Conservation (phyloP, 2,113 vertebrate genomes). For the Mirza zaza region DNA sequence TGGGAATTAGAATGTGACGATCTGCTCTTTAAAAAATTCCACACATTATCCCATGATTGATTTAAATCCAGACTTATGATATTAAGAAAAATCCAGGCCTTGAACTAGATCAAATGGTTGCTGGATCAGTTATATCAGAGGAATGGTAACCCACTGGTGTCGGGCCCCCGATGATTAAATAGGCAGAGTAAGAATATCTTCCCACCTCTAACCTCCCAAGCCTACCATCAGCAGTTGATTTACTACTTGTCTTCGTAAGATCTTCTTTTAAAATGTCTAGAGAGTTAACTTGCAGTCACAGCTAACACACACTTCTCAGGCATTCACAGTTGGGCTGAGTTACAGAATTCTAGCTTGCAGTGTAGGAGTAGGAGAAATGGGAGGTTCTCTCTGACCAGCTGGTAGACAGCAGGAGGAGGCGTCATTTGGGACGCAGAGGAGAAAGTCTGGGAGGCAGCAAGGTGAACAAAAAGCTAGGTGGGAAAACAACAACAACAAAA, state of each 20-base stretch:
- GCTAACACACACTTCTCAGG: not conserved
- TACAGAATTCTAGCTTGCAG: not conserved
- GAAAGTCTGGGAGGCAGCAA: not conserved
- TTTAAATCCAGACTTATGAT: not conserved
- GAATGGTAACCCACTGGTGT: not conserved
- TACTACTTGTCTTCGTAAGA: not conserved
- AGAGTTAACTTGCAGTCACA: not conserved
- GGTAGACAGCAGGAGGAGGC: not conserved
- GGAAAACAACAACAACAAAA: too few relatives aligned
- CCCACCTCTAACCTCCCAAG: not conserved
- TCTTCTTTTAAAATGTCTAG: slow-evolving; percentile 2
- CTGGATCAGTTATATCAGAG: slow-evolving; percentile 13
- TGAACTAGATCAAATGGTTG: not conserved
- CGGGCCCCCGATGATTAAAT: not conserved
- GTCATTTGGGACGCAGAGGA: not conserved
- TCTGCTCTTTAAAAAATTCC: slow-evolving; percentile 7
- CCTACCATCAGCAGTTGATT: not conserved
- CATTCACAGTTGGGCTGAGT: not conserved
- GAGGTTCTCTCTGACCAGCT: not conserved
- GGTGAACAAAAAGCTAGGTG: not conserved
- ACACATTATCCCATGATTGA: not conserved
- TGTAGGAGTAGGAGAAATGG: not conserved
- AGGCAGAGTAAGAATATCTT: not conserved
- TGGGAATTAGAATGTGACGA: not conserved
- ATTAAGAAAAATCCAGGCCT: not conserved